Percentiles rank a stretch among this genome's conserved stretches.
These are phyloP conservation scores for Eurytoma adleriae DNA, from an alignment of 2,888 invertebrate species.

Conservation along the genomic window DNA sequence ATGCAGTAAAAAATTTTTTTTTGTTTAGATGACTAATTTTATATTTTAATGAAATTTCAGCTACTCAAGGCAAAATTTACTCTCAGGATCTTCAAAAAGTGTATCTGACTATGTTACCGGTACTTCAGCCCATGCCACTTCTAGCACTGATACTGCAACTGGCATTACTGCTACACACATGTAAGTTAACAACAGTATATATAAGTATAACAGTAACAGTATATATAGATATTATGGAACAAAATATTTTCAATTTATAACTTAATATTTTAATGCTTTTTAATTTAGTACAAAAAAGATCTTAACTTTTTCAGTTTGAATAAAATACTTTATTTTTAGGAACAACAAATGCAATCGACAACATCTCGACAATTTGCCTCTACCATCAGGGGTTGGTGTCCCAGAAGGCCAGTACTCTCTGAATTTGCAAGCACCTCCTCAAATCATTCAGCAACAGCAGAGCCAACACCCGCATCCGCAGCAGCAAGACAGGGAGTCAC, in stretches of 20 bases:
- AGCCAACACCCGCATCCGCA: slow-evolving; percentile 43
- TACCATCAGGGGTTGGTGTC: slow-evolving; percentile 53
- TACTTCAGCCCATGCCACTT: slow-evolving; percentile 12
- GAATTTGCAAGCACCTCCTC: slow-evolving; percentile 68
- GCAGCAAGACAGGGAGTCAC: not conserved
- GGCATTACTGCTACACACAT: slow-evolving; percentile 40
- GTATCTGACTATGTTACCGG: slow-evolving; percentile 20
- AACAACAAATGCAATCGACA: slow-evolving; percentile 71
- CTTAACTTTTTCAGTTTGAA: not conserved
- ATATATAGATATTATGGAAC: not conserved
- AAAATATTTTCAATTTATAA: not conserved
- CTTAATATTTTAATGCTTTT: not conserved
- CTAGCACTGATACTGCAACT: slow-evolving; percentile 7
- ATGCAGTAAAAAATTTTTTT: not conserved
- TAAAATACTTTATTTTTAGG: slow-evolving; percentile 57
- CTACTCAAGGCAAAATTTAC: slow-evolving; percentile 92
- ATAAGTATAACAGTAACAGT: too few species aligned
- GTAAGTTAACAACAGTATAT: slow-evolving; percentile 60
- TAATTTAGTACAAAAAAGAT: not conserved
- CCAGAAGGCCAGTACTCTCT: slow-evolving; percentile 68
- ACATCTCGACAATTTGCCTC: slow-evolving; percentile 65
- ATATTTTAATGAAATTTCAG: slow-evolving; percentile 76
- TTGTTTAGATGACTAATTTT: not conserved
- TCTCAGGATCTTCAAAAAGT: slow-evolving; percentile 78
- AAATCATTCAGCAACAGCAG: slow-evolving; percentile 66